Evolutionary conservation across 2,113 vertebrate genomes (phyloP).

Genomic region (Etheostoma spectabile): DNA sequence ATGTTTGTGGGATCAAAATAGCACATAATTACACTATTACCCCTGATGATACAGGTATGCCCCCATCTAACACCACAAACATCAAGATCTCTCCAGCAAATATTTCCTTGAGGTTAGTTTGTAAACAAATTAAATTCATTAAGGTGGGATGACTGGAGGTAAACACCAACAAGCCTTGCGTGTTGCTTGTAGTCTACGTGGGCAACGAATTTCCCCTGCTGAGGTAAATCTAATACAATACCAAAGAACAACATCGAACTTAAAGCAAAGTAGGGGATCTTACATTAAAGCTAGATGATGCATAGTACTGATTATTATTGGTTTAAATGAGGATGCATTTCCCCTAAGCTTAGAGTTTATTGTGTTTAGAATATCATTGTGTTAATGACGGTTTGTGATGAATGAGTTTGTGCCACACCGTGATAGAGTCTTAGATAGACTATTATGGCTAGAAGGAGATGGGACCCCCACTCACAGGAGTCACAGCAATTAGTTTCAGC

Average conservation of each 20-base stretch:
- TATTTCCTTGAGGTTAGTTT: conserved; percentile 80
- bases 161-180: conserved; percentile 59
- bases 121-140: conserved; percentile 81
- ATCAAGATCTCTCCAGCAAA: conserved; percentile 76
- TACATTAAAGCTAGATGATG: conserved; percentile 34
- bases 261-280: conserved; percentile 46
- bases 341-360: conserved; percentile 45
- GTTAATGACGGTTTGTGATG: conserved; percentile 73
- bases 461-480: conserved; percentile 64
- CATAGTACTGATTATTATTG: conserved; percentile 46
- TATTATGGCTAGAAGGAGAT: conserved; percentile 62
- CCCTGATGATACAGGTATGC: conserved; percentile 81
- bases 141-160: conserved; percentile 56
- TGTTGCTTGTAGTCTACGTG: conserved; percentile 30
- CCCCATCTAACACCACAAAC: conserved; percentile 73
- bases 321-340: conserved; percentile 50
- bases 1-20: conserved; percentile 83
- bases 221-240: conserved; percentile 34
- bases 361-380: conserved; percentile 58
- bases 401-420: conserved; percentile 58
- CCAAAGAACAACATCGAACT: conserved; percentile 13
- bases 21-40: conserved; percentile 84
- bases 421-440: conserved; percentile 66
- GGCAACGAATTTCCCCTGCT: conserved; percentile 35
- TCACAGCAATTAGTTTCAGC: conserved; percentile 72